These are phyloP conservation scores for Ptychoptera albimana DNA, from an alignment of 2,888 invertebrate species.

Conservation along the genomic window DNA sequence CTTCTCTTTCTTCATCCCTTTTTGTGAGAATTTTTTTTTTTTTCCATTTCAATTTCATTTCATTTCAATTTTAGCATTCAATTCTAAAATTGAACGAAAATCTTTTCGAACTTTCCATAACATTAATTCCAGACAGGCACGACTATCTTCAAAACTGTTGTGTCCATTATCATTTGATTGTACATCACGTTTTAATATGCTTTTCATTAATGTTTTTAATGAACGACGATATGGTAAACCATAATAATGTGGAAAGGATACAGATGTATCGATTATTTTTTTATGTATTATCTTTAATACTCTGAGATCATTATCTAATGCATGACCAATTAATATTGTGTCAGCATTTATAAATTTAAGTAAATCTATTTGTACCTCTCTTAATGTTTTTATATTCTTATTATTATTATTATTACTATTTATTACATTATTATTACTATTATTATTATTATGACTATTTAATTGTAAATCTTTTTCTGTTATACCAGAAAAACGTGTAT, in stretches of 20 bases:
- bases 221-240: conserved; percentile 76
- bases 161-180: conserved; percentile 65
- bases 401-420: neutral
- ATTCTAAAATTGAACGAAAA: conserved; percentile 7
- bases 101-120: conserved; percentile 54
- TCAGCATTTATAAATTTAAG: conserved; percentile 62
- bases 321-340: conserved; percentile 89
- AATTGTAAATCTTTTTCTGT: conserved; percentile 42
- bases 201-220: conserved; percentile 58
- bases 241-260: conserved; percentile 69
- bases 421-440: no score
- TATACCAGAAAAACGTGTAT: conserved; percentile 91
- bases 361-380: conserved; percentile 73
- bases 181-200: conserved; percentile 61
- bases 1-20: no score
- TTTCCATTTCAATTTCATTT: no score
- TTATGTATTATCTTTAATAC: conserved; percentile 71
- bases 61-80: no score
- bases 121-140: conserved; percentile 78
- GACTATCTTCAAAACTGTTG: conserved; percentile 86
- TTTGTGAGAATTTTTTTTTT: no score
- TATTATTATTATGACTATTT: conserved; percentile 8
- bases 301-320: conserved; percentile 83
- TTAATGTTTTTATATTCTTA: conserved; percentile 49
- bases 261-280: conserved; percentile 77